phyloP scores from a whole-genome alignment of 2,888 invertebrate genomes.

The Meta bourneti region DNA sequence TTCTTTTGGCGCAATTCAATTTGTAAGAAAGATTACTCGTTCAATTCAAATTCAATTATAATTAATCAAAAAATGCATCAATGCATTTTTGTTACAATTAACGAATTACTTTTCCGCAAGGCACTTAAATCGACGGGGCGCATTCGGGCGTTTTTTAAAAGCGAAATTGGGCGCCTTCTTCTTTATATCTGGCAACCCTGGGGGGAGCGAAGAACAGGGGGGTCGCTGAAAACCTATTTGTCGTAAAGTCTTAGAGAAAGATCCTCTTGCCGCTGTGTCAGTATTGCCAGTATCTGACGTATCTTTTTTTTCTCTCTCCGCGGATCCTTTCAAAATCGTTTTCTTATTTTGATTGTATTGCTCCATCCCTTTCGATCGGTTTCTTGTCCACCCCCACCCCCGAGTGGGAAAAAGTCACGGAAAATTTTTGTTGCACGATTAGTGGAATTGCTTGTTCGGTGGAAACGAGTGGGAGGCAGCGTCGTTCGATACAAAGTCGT shows the following conservation, averaged over 20 bases:
- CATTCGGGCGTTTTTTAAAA: no score
- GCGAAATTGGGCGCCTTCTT: no score
- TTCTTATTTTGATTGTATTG: constrained; percentile 58
- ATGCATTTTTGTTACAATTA: no score
- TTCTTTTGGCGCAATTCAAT: no score
- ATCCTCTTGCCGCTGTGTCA: constrained; percentile 30
- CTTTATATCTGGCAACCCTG: neutral
- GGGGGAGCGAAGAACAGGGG: neutral
- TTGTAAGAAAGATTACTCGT: no score
- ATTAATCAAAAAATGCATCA: no score
- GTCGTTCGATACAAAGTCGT: neutral
- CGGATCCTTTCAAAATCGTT: constrained; percentile 41
- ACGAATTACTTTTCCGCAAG: no score
- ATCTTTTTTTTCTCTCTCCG: neutral
- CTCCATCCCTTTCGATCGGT: constrained; percentile 32
- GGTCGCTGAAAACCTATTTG: constrained; percentile 49
- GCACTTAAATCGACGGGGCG: no score
- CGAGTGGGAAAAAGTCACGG: constrained; percentile 31
- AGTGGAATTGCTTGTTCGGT: constrained; percentile 33
- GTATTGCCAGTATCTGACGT: constrained; percentile 33
- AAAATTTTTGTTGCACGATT: constrained; percentile 46
- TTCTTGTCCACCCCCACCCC: neutral
- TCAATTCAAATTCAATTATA: no score
- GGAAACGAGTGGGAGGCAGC: neutral
- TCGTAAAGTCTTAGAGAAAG: constrained; percentile 37